These are phyloP conservation scores for Clitarchus hookeri DNA, from an alignment of 2,888 invertebrate genomes.

Conservation along the genomic window DNA sequence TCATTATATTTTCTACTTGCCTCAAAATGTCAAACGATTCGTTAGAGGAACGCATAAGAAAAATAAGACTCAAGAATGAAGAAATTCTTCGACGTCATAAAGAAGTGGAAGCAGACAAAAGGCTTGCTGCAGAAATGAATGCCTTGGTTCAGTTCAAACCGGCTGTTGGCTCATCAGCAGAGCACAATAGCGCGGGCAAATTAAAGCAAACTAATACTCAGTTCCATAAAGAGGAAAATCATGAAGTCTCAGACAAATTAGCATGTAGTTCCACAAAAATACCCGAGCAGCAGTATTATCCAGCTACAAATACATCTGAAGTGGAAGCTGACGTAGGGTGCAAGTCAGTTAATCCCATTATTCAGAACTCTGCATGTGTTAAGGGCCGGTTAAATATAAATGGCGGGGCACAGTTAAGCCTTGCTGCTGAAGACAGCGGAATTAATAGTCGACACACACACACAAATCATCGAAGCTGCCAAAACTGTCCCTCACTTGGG, in stretches of 20 bases:
- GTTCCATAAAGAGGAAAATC: too few relatives aligned
- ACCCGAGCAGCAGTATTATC: too few relatives aligned
- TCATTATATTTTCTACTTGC: too few relatives aligned
- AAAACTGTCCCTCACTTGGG: too few relatives aligned
- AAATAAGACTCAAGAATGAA: neutral
- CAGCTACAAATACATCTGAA: neutral
- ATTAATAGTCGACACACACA: too few relatives aligned
- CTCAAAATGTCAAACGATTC: neutral
- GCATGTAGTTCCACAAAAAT: too few relatives aligned
- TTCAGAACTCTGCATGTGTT: too few relatives aligned
- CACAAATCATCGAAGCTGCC: too few relatives aligned
- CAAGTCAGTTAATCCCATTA: neutral
- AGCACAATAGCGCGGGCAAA: neutral
- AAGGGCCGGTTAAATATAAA: too few relatives aligned
- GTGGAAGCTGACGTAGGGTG: neutral
- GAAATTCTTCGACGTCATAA: neutral
- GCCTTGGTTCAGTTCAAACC: neutral
- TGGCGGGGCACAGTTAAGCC: too few relatives aligned
- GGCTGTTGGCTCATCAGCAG: neutral
- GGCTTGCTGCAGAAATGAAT: neutral
- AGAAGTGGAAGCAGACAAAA: neutral
- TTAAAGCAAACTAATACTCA: neutral
- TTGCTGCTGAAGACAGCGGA: too few relatives aligned
- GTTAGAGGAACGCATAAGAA: neutral
- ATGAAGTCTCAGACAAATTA: too few relatives aligned